Evolutionary conservation across 2,797 vertebrate genomes (phyloP).

Genomic region (Sparus aurata): DNA sequence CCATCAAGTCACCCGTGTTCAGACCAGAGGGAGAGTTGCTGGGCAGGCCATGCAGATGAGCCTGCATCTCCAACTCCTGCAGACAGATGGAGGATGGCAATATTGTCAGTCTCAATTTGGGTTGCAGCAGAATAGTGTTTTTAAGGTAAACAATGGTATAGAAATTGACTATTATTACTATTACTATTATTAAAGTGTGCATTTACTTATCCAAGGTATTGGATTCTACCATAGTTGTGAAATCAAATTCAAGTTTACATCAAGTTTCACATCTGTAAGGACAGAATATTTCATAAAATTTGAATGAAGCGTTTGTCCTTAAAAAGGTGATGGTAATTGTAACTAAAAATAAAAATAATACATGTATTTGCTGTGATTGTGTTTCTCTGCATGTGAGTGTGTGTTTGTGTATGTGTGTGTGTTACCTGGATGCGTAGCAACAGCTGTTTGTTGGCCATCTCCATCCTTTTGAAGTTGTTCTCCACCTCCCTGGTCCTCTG

Average conservation of each 20-base stretch:
- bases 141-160: too few relatives aligned
- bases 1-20: constrained; percentile 87
- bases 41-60: constrained; percentile 92
- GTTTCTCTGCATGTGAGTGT: constrained; percentile 9
- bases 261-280: too few relatives aligned
- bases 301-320: too few relatives aligned
- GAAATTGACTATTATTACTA: too few relatives aligned
- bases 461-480: constrained; percentile 95
- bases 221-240: too few relatives aligned
- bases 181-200: too few relatives aligned
- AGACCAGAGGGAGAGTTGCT: constrained; percentile 89
- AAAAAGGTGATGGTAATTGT: too few relatives aligned
- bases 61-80: constrained; percentile 99
- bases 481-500: constrained; percentile 95
- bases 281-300: too few relatives aligned
- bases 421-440: constrained; percentile 95
- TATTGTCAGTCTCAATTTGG: neutral
- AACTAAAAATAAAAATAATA: too few relatives aligned
- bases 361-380: neutral
- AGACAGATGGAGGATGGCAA: neutral
- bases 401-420: constrained; percentile 4
- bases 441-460: constrained; percentile 96
- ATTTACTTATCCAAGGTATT: too few relatives aligned
- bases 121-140: too few relatives aligned
- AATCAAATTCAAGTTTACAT: too few relatives aligned